A percentile compares a stretch with the other conserved stretches of the same genome.
Conservation (phyloP, 2,113 vertebrate species). For the Sorex araneus region DNA sequence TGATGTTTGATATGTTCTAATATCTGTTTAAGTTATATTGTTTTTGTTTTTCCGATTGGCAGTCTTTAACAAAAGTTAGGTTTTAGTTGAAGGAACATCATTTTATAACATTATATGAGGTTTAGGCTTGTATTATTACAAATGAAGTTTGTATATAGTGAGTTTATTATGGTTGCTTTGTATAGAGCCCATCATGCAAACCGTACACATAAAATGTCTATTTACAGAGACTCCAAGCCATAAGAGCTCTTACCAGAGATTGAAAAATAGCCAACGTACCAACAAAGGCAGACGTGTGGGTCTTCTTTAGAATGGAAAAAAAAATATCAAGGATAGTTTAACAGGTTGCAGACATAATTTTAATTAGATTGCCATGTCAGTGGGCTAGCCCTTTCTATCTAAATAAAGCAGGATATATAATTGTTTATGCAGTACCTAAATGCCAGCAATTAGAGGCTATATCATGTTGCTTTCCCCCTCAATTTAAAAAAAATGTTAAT, state of each 20-base stretch:
- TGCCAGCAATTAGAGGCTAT: conserved; percentile 73
- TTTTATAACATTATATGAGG: not conserved
- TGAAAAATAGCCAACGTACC: not conserved
- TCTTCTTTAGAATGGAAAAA: not conserved
- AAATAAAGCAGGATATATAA: conserved; percentile 66
- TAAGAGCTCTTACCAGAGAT: not conserved
- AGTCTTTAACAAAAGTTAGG: not conserved
- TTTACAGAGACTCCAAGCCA: not conserved
- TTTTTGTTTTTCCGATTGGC: conserved; percentile 38
- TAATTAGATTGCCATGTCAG: conserved; percentile 69
- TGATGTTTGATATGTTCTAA: not conserved
- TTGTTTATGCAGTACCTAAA: conserved; percentile 73
- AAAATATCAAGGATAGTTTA: conserved; percentile 68
- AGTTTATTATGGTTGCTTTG: not conserved
- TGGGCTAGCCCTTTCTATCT: conserved; percentile 66
- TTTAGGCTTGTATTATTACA: not conserved
- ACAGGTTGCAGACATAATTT: conserved; percentile 65
- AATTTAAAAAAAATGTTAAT: conserved; percentile 79
- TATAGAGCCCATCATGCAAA: not conserved
- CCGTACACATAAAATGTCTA: not conserved
- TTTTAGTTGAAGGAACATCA: not conserved
- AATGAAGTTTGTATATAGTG: not conserved
- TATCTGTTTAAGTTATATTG: not conserved
- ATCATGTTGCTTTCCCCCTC: conserved; percentile 56
- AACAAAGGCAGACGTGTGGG: not conserved